These are phyloP conservation scores for Camponotus vicinus DNA, from an alignment of 1,140 invertebrate species.

Conservation along the genomic window DNA sequence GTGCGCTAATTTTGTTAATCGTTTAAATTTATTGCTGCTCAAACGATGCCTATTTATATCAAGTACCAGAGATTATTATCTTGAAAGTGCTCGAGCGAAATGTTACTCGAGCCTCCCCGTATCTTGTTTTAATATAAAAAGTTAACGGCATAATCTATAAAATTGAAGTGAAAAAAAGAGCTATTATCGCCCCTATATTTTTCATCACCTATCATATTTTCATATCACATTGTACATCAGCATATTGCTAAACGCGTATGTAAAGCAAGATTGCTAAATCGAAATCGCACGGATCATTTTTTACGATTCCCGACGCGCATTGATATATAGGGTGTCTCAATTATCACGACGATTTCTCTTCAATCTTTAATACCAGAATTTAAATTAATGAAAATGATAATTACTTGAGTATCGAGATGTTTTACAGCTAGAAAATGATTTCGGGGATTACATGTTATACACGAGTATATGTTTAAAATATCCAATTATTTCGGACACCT, in stretches of 20 bases:
- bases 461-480: neutral
- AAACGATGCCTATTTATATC: constrained; percentile 5
- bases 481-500: neutral
- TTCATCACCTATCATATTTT: constrained; percentile 18
- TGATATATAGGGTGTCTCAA: neutral
- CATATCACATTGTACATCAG: neutral
- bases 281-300: constrained; percentile 31
- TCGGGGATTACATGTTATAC: neutral
- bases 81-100: neutral
- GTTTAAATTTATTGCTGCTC: constrained; percentile 29
- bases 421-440: neutral
- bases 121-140: constrained; percentile 18
- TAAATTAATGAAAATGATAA: neutral
- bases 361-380: neutral
- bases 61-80: neutral
- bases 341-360: neutral
- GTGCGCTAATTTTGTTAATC: constrained; percentile 34
- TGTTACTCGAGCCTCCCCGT: neutral
- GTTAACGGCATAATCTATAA: neutral
- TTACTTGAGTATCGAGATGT: neutral
- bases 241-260: constrained; percentile 8
- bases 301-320: neutral
- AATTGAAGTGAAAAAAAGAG: neutral
- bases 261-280: constrained; percentile 32
- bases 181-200: neutral